Base-by-base conservation (phyloP, 35 echinoderm and acorn worm species). In the Hemicentrotus pulcherrimus region DNA sequence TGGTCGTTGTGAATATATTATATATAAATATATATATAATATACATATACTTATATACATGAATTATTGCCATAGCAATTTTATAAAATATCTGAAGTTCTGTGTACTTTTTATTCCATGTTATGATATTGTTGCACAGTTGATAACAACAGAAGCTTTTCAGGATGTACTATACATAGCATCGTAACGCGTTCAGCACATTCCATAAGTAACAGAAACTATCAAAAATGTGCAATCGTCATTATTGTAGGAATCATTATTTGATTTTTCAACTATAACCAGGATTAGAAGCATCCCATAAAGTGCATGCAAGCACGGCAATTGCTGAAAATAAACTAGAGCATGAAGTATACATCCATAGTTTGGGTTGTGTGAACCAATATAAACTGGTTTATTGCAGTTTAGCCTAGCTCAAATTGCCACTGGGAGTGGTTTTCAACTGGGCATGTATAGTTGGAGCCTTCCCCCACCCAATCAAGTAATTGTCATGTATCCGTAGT, bases 1-100 rank as follows among this genome's bases (percentile, higher is more conserved):
- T 58, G 48, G 58, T 32, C 16, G 46, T 93, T 93, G 91, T 93
- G 48, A 50, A 90, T 90, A 90, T 90, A 90, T 45, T 90, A 93
- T 93, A 93, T 93, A 93, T 93, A 50, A 46, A 93, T 93, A 93
- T 93, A 58, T 93, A 58, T 93, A 93, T 93, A 93, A 78, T 93
- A 93, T 48, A 50, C 48, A 93, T 93, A 93, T 93, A 93, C 48
- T 46, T 93, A 93, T 93, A 93, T 93, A 93, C 91, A 93, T 93
- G 46, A 50, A 93, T 93, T 93, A 93, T 93, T 93, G 48, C 91
- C 91, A 58, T 50, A 58, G 48, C 91, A 93, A 93, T 93, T 93
- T 93, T 93, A 50, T 93, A 93, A 93, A n/a, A 47, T 93, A 58
- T 47, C 18, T 31, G 48, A 90, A 58, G 47, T 47, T 93, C 32